phyloP scores from a whole-genome alignment of 2,113 vertebrate genomes.

The Empidonax alnorum region DNA sequence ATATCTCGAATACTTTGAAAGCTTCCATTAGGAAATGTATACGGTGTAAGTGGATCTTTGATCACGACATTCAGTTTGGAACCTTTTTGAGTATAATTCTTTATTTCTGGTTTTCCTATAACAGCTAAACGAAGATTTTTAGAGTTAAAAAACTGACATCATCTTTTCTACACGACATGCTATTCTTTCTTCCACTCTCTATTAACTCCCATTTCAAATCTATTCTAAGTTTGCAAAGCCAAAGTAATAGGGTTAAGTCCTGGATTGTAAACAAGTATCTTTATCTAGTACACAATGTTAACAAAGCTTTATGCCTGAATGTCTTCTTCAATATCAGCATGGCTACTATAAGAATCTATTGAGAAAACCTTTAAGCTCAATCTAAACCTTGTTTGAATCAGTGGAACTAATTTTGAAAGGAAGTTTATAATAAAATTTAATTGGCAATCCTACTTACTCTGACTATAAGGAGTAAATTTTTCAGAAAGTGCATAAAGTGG shows the following conservation, averaged over 20 bases:
- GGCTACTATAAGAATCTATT: neutral
- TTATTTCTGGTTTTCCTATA: conserved; percentile 81
- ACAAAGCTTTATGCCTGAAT: neutral
- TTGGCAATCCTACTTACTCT: conserved; percentile 81
- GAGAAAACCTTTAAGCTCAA: neutral
- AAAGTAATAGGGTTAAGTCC: neutral
- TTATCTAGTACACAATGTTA: neutral
- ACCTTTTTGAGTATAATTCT: conserved; percentile 57
- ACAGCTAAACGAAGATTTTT: conserved; percentile 75
- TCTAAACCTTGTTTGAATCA: neutral
- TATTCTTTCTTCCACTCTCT: neutral
- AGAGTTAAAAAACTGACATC: neutral
- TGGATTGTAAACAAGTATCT: neutral
- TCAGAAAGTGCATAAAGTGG: conserved; percentile 67
- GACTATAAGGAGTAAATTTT: conserved; percentile 82
- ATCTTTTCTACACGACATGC: neutral
- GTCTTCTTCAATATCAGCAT: neutral
- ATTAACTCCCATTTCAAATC: neutral
- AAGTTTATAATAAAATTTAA: neutral
- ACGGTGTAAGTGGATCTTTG: conserved; percentile 76
- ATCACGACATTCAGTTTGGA: conserved; percentile 76
- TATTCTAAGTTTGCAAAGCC: neutral
- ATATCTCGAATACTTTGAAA: conserved; percentile 82
- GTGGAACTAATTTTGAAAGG: neutral
- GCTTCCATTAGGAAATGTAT: conserved; percentile 50